Percentiles rank a stretch among this genome's conserved stretches.
Conservation (phyloP, 2,888 invertebrate genomes). For the Escarpia spicata region DNA sequence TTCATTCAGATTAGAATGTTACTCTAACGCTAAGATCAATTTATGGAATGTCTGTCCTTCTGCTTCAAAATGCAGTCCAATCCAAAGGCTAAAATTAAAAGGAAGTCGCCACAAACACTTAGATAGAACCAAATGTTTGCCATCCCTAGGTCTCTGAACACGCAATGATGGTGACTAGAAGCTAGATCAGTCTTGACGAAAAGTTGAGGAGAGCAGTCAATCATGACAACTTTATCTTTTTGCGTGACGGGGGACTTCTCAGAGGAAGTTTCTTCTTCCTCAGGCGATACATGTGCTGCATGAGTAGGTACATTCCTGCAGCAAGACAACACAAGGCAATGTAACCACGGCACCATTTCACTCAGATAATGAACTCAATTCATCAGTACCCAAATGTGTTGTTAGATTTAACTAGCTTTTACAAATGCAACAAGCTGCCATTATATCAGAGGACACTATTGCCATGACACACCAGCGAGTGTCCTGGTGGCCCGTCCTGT, state of each 20-base stretch:
- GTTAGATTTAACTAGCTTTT: no score
- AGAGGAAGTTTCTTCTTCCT: constrained; percentile 39
- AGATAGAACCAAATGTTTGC: background rate
- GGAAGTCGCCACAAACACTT: background rate
- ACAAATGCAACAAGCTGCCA: no score
- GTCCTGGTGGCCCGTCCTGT: no score
- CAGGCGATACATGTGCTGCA: constrained; percentile 42
- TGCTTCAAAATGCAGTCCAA: background rate
- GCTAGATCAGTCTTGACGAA: background rate
- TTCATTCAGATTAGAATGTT: background rate
- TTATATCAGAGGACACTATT: no score
- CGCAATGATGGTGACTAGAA: background rate
- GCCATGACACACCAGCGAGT: no score
- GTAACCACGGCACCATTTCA: background rate
- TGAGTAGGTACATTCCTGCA: constrained; percentile 40
- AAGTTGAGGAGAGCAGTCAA: background rate
- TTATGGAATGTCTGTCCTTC: background rate
- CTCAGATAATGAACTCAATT: background rate
- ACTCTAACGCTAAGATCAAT: background rate
- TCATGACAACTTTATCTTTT: background rate
- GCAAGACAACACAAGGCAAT: background rate
- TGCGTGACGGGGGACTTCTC: background rate
- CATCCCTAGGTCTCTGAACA: background rate
- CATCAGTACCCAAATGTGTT: no score
- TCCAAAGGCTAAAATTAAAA: background rate